phyloP scores from a whole-genome alignment of 2,113 vertebrate species.

The Hyperoodon ampullatus region DNA sequence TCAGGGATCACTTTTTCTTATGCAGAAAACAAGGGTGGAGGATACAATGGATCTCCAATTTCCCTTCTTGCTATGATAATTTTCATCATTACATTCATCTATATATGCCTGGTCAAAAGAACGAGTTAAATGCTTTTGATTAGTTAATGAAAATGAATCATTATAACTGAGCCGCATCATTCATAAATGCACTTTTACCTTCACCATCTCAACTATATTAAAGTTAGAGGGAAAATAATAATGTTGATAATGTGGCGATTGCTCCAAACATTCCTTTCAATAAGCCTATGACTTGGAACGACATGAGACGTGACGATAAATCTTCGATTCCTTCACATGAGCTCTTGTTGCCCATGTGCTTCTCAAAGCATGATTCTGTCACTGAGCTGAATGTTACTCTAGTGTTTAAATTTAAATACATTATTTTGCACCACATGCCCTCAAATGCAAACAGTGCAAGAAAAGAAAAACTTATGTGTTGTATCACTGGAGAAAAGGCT shows the following conservation, averaged over 20 bases:
- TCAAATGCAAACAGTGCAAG: neutral
- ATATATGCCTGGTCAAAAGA: neutral
- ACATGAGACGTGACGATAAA: neutral
- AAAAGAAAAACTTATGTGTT: neutral
- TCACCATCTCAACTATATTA: neutral
- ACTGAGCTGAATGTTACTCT: neutral
- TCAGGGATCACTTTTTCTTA: neutral
- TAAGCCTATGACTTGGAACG: neutral
- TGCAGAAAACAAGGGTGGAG: neutral
- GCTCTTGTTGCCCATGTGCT: neutral
- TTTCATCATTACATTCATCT: neutral
- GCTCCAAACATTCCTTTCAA: neutral
- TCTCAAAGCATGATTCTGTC: neutral
- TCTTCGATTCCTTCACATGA: neutral
- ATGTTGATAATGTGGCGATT: neutral
- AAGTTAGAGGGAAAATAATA: neutral
- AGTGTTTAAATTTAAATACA: neutral
- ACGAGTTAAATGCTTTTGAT: neutral
- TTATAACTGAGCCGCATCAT: neutral
- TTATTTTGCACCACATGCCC: neutral
- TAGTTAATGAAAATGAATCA: neutral
- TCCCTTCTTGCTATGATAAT: neutral
- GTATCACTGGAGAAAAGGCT: neutral
- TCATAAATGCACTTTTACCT: neutral
- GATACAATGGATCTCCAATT: neutral